Evolutionary conservation across 2,888 invertebrate genomes (phyloP).

Genomic region (Crossocerus cetratus): DNA sequence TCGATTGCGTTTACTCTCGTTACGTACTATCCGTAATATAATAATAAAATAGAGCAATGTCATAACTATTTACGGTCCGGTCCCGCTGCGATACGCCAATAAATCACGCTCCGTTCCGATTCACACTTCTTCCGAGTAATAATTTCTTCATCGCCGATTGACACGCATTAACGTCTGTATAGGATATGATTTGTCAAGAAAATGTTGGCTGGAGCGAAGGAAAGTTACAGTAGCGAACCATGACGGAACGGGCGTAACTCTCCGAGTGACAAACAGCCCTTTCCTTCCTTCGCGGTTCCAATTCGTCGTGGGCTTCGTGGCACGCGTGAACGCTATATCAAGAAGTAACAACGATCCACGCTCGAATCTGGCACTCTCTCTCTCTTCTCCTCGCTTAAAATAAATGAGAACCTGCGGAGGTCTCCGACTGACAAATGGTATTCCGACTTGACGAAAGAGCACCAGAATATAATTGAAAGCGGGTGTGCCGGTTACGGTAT

Average conservation of each 20-base stretch:
- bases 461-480: constrained; percentile 4
- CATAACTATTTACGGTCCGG: constrained; percentile 3
- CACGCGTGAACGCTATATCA: constrained; percentile 6
- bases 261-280: constrained; percentile 1
- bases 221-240: background rate
- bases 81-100: too few species aligned
- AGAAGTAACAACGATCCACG: background rate
- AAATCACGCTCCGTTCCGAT: too few species aligned
- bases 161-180: background rate
- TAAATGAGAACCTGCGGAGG: constrained; percentile 13
- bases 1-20: constrained; percentile 34
- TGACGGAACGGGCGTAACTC: constrained; percentile 8
- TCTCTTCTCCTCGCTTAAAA: background rate
- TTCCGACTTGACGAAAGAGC: constrained; percentile 12
- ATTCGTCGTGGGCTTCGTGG: constrained; percentile 3
- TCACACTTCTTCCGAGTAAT: background rate
- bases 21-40: constrained; percentile 29
- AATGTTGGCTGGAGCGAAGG: too few species aligned
- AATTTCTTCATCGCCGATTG: too few species aligned
- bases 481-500: background rate
- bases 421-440: constrained; percentile 8
- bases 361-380: constrained; percentile 17
- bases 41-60: constrained; percentile 33
- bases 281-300: constrained; percentile 10
- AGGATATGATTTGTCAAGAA: too few species aligned